Evolutionary conservation across 2,113 vertebrate genomes (phyloP).

Genomic region (Pao palembangensis): DNA sequence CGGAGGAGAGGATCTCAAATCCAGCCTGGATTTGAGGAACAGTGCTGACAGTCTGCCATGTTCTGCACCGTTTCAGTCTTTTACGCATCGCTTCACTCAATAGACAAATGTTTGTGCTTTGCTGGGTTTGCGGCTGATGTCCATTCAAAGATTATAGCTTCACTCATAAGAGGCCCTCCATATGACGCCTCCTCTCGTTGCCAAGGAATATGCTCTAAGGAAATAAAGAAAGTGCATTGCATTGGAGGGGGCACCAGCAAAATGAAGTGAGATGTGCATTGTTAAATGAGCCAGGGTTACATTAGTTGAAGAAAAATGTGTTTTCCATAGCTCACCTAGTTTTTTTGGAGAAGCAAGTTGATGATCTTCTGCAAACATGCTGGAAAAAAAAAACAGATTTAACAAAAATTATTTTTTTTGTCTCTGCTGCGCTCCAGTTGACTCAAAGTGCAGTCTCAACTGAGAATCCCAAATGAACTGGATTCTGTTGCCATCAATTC

Average conservation of each 20-base stretch:
- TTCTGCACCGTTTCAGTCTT: slow-evolving; percentile 66
- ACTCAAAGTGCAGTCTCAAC: slow-evolving; percentile 41
- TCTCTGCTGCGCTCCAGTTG: slow-evolving; percentile 37
- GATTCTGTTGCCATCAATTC: slow-evolving; percentile 25
- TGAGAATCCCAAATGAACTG: slow-evolving; percentile 31
- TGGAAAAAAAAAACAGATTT: slow-evolving; percentile 33
- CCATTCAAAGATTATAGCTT: slow-evolving; percentile 57
- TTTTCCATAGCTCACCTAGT: slow-evolving; percentile 67
- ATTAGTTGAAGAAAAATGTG: slow-evolving; percentile 3
- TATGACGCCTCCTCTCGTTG: slow-evolving; percentile 56
- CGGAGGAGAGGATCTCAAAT: slow-evolving; percentile 25
- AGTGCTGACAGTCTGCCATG: slow-evolving; percentile 39
- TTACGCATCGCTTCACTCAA: slow-evolving; percentile 39
- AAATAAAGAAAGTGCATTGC: slow-evolving; percentile 43
- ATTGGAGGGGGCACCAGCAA: slow-evolving; percentile 30
- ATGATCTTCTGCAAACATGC: slow-evolving; percentile 49
- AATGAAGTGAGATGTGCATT: slow-evolving; percentile 25
- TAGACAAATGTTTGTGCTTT: slow-evolving; percentile 88
- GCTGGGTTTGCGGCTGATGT: slow-evolving; percentile 78
- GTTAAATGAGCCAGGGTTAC: slow-evolving; percentile 7
- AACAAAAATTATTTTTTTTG: slow-evolving; percentile 11
- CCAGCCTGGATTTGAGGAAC: slow-evolving; percentile 27
- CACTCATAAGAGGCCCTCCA: slow-evolving; percentile 46
- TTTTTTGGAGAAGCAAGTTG: slow-evolving; percentile 49
- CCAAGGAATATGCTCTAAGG: slow-evolving; percentile 60